Evolutionary conservation across 2,888 invertebrate genomes (phyloP).

Genomic region (Galerucella pusilla): DNA sequence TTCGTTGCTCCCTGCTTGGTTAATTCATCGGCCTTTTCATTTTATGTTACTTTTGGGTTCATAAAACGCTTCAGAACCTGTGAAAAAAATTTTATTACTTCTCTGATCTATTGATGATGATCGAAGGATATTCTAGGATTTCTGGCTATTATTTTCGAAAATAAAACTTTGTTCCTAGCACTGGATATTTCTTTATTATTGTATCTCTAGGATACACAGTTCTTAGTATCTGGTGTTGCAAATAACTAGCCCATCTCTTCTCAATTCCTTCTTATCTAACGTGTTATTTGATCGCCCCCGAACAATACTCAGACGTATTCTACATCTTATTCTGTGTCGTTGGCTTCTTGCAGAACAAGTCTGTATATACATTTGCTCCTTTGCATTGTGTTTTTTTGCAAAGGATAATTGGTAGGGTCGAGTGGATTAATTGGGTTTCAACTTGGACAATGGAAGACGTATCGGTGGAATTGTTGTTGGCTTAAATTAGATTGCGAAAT

Average conservation of each 20-base stretch:
- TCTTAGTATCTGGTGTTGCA: not conserved
- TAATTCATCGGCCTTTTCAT: too few species aligned
- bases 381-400: conserved; percentile 42
- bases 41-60: too few species aligned
- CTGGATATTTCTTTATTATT: too few species aligned
- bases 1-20: too few species aligned
- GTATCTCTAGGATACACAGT: too few species aligned
- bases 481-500: not conserved
- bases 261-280: conserved; percentile 49
- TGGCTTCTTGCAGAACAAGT: conserved; percentile 40
- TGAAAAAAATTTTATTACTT: too few species aligned
- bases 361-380: conserved; percentile 44
- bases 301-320: conserved; percentile 54
- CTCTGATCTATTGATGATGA: too few species aligned
- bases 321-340: conserved; percentile 42
- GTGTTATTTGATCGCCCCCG: conserved; percentile 58
- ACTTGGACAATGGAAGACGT: conserved; percentile 39
- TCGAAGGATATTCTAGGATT: too few species aligned
- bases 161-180: too few species aligned
- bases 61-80: too few species aligned
- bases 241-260: conserved; percentile 20
- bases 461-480: conserved; percentile 19
- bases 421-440: conserved; percentile 43
- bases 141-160: too few species aligned
- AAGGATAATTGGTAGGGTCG: conserved; percentile 38